A percentile compares a stretch with the other conserved stretches of the same genome.
Evolutionary conservation across 2,113 vertebrate genomes (phyloP).

Genomic region (Chlamydotis undulata): DNA sequence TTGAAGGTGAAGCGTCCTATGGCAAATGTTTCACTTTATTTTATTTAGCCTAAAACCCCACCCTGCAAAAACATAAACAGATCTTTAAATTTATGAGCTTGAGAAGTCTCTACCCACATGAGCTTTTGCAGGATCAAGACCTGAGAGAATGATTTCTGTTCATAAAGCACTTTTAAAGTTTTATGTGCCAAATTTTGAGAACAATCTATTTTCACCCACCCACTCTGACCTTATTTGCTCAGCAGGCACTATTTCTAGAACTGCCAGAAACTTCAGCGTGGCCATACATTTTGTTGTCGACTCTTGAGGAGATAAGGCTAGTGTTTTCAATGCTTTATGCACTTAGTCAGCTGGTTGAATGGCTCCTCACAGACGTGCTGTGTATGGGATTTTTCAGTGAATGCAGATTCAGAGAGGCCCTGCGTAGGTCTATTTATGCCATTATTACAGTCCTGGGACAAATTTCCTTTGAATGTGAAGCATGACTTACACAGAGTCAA

Average conservation of each 20-base stretch:
- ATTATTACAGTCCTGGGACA: conserved; percentile 38
- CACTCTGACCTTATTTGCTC: conserved; percentile 64
- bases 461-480: conserved; percentile 45
- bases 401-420: conserved; percentile 39
- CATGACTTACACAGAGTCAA: conserved; percentile 10
- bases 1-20: conserved; percentile 29
- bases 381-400: conserved; percentile 29
- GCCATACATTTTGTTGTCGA: conserved; percentile 50
- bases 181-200: conserved; percentile 63
- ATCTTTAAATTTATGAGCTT: conserved; percentile 29
- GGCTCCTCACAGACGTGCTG: not conserved
- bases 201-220: conserved; percentile 58
- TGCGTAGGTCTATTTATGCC: conserved; percentile 43
- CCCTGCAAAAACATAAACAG: conserved; percentile 5
- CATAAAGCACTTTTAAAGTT: conserved; percentile 59
- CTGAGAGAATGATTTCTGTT: conserved; percentile 54
- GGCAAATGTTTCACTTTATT: conserved; percentile 28
- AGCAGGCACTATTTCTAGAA: conserved; percentile 55
- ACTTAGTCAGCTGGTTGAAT: conserved; percentile 48
- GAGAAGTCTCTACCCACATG: conserved; percentile 17
- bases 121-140: conserved; percentile 48
- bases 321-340: conserved; percentile 53
- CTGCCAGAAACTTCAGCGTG: conserved; percentile 56
- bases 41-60: conserved; percentile 28
- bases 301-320: conserved; percentile 55